Base-by-base conservation (phyloP, 2,888 invertebrate species). In the Rhabditophanes sp. region DNA sequence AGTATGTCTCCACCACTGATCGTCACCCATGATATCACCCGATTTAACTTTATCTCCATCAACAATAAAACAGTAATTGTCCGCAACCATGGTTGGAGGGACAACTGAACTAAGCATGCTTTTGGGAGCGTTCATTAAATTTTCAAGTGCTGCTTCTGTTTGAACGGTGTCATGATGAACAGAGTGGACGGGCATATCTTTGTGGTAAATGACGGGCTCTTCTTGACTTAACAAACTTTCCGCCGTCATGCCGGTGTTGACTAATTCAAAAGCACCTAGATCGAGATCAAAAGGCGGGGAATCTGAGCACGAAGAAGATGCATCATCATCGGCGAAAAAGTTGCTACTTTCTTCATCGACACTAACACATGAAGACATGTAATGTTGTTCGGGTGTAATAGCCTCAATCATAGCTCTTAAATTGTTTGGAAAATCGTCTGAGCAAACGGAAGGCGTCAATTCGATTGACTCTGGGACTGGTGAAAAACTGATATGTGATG, bases 31-130 rank as follows among this genome's bases (percentile, higher is more conserved):
- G 23, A 64, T 58, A 35, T 64, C 62, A 9, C 47, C 53, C 53
- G 58, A 53, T 18, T 53, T 21, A 7, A 64, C 55, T n/a, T 49
- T 37, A 33, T 60, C 61, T 6, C 61, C 64, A 39, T 62, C 56
- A 6, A 64, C 58, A 14, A 63, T 56, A 34, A 64, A 64, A 39
- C 64, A 65, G 39, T 63, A 64, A 41, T 64, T 64, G 46, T 65
- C 64, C 6, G 51, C 50, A 3, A 46, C 64, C 55, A 62, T 51
- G 7, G 53, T 44, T 5, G 59, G 53, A 3, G 64, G 64, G 8
- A 59, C 53, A 11, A 39, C 39, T 11, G 40, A 43, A n/a, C 44
- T 50, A 12, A 64, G 37, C 58, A 60, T 60, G 22, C 47, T 43
- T 11, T 46, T 44, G 1, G 64, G 60, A 5, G 63, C 62, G n/a